Evolutionary conservation across 2,797 vertebrate genomes (phyloP).

Genomic region (Sparidentex hasta): DNA sequence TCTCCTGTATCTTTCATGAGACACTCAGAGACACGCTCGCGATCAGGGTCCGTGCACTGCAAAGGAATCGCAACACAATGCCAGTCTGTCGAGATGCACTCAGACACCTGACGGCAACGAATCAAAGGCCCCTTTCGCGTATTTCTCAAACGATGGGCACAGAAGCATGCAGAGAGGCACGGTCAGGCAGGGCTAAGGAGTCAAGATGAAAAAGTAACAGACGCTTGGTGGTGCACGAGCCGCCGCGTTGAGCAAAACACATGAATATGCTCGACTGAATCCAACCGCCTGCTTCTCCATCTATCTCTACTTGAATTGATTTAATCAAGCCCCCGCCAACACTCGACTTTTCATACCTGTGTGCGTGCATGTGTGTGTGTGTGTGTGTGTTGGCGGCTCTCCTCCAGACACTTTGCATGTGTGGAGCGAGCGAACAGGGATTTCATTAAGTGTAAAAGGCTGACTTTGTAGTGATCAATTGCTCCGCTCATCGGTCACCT

Average conservation of each 20-base stretch:
- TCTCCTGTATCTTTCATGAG: slow-evolving; percentile 6
- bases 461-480: slow-evolving; percentile 62
- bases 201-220: slow-evolving; percentile 34
- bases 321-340: slow-evolving; percentile 30
- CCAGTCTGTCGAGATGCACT: slow-evolving; percentile 3
- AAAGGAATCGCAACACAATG: slow-evolving; percentile 22
- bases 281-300: slow-evolving; percentile 41
- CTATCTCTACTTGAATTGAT: slow-evolving; percentile 41
- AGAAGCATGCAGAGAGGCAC: slow-evolving; percentile 1
- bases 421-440: slow-evolving; percentile 26
- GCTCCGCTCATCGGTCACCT: slow-evolving; percentile 62
- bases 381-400: background rate
- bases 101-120: background rate
- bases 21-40: background rate
- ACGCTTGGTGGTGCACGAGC: slow-evolving; percentile 37
- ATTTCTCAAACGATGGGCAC: background rate
- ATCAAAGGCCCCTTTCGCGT: slow-evolving; percentile 32
- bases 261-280: slow-evolving; percentile 38
- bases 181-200: background rate
- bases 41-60: background rate
- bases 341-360: background rate
- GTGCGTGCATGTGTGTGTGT: slow-evolving; percentile 5
- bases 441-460: slow-evolving; percentile 72
- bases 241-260: slow-evolving; percentile 13
- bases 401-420: slow-evolving; percentile 40